A percentile compares a stretch with the other conserved stretches of the same genome.
Conservation (phyloP, 2,113 vertebrate species). For the Nibea albiflora region DNA sequence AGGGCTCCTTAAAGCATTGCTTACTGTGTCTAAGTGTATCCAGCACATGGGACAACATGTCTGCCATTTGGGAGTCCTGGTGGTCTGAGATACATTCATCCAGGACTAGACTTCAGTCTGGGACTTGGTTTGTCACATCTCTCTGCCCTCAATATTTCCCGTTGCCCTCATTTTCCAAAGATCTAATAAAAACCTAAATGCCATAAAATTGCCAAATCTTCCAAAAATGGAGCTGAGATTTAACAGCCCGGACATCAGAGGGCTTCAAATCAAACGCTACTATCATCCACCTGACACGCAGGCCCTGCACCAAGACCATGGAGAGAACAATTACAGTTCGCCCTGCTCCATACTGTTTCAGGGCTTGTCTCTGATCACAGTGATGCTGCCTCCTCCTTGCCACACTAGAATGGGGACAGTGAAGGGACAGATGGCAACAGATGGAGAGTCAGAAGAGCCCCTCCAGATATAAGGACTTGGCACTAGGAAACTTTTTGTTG, state of each 20-base stretch:
- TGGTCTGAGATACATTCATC: constrained; percentile 8
- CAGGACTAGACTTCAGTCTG: background rate
- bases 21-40: constrained; percentile 23
- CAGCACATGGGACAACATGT: constrained; percentile 21
- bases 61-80: constrained; percentile 26
- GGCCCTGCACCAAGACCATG: constrained; percentile 60
- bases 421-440: constrained; percentile 83
- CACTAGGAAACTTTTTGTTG: constrained; percentile 74
- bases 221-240: background rate
- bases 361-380: constrained; percentile 62
- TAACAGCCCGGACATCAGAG: constrained; percentile 23
- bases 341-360: constrained; percentile 55
- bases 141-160: background rate
- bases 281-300: constrained; percentile 35
- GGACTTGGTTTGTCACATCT: background rate
- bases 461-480: constrained; percentile 82
- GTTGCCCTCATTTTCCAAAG: background rate
- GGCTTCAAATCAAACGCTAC: constrained; percentile 37
- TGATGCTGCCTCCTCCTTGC: constrained; percentile 49
- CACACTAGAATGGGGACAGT: constrained; percentile 74
- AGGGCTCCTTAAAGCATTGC: constrained; percentile 52
- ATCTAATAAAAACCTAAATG: background rate
- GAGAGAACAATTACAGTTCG: constrained; percentile 71
- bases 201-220: constrained; percentile 5
- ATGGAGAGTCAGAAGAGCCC: constrained; percentile 82